These are phyloP conservation scores for Aelia acuminata DNA, from an alignment of 2,888 invertebrate species.

Conservation along the genomic window DNA sequence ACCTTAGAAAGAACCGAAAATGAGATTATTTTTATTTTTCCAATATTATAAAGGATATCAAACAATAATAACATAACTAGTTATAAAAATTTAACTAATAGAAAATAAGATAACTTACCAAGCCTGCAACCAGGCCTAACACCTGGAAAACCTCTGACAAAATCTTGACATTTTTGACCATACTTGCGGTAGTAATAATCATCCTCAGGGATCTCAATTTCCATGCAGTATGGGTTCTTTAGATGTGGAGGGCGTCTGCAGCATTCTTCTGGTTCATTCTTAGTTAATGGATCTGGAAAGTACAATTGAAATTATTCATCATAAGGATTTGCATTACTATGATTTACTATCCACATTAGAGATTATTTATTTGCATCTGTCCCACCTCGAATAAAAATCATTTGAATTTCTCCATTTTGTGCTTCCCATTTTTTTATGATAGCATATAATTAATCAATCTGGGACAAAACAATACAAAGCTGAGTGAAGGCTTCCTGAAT, in stretches of 20 bases:
- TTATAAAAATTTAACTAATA: not conserved
- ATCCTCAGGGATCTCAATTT: constrained; percentile 88
- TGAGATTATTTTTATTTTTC: constrained; percentile 28
- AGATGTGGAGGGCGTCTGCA: constrained; percentile 85
- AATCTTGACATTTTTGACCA: constrained; percentile 89
- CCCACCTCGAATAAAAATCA: not conserved
- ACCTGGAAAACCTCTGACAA: constrained; percentile 90
- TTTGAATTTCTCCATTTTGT: not conserved
- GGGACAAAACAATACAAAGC: no score
- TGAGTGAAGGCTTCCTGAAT: no score
- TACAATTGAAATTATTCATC: not conserved
- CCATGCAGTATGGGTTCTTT: constrained; percentile 92
- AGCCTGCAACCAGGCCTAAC: constrained; percentile 89
- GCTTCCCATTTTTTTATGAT: no score
- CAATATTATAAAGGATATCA: not conserved
- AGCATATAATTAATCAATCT: no score
- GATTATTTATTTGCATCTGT: not conserved
- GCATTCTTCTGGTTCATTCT: constrained; percentile 93
- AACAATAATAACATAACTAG: not conserved
- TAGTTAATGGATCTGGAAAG: constrained; percentile 82
- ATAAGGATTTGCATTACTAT: not conserved
- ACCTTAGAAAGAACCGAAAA: constrained; percentile 72
- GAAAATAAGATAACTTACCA: constrained; percentile 71
- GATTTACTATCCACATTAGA: not conserved
- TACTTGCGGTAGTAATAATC: constrained; percentile 91